Percentiles rank a stretch among this genome's conserved stretches.
Evolutionary conservation across 2,113 vertebrate species (phyloP).

Genomic region (Columba livia): DNA sequence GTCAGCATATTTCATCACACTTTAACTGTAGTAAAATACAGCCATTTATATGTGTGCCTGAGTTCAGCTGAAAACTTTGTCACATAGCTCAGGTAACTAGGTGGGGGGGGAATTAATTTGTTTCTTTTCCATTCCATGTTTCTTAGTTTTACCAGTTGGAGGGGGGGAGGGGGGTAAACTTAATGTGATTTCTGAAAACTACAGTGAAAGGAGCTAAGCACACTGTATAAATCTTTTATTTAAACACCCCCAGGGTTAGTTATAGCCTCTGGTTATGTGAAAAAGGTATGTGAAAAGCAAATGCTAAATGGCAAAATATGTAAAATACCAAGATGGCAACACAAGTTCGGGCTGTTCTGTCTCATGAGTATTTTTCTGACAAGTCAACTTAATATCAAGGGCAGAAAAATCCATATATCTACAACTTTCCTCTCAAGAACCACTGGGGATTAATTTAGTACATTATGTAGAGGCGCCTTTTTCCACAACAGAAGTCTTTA

Average conservation of each 20-base stretch:
- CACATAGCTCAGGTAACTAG: not conserved
- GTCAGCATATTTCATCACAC: not conserved
- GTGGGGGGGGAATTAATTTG: not conserved
- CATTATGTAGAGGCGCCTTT: not conserved
- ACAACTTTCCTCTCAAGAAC: not conserved
- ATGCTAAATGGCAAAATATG: not conserved
- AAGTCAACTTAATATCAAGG: not conserved
- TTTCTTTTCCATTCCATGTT: not conserved
- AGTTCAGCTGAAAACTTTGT: not conserved
- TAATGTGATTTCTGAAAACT: not conserved
- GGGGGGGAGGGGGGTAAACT: not conserved
- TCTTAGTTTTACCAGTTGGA: not conserved
- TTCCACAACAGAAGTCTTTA: not conserved
- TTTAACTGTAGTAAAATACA: not conserved
- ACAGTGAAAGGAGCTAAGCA: not conserved
- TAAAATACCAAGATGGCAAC: not conserved
- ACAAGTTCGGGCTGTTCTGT: not conserved
- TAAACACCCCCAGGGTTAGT: not conserved
- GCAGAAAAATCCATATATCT: not conserved
- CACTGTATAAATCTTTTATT: not conserved
- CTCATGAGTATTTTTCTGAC: not conserved
- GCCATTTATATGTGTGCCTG: not conserved
- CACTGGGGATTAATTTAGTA: not conserved
- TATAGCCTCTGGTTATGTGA: not conserved
- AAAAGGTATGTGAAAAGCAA: not conserved